Conservation (phyloP, 2,113 vertebrate genomes). For the Anolis carolinensis region DNA sequence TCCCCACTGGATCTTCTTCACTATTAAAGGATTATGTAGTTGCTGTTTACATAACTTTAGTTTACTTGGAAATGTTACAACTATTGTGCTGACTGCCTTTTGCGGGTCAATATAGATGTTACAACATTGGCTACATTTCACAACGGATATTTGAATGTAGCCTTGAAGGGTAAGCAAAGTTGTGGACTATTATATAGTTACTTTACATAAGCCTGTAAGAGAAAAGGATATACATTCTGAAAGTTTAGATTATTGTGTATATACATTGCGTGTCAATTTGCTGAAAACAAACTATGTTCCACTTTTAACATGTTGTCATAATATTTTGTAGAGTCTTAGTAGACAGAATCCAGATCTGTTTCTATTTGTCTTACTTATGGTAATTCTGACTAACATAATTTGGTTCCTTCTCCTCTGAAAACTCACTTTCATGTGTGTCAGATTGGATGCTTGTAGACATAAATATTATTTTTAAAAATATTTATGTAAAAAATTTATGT, state of each 20-base stretch:
- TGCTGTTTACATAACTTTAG: not conserved
- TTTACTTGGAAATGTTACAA: not conserved
- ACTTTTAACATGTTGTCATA: constrained; percentile 2
- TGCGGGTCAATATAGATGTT: constrained; percentile 5
- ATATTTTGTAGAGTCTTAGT: not conserved
- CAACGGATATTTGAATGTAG: not conserved
- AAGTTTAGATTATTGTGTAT: not conserved
- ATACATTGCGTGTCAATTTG: not conserved
- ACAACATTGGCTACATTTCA: not conserved
- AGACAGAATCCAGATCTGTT: not conserved
- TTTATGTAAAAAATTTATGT: not conserved
- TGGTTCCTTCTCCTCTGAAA: not conserved
- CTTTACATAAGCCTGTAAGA: constrained; percentile 1
- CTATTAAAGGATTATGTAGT: not conserved
- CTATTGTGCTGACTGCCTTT: not conserved
- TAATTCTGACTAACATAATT: not conserved
- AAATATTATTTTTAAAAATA: not conserved
- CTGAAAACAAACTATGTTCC: not conserved
- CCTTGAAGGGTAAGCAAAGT: not conserved
- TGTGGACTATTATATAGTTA: not conserved
- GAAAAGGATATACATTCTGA: not conserved
- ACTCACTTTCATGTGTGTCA: too few species aligned
- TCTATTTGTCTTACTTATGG: not conserved
- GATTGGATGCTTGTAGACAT: not conserved
- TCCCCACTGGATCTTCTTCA: not conserved